Evolutionary conservation across 2,797 vertebrate species (phyloP).

Genomic region (Propithecus deckenii): DNA sequence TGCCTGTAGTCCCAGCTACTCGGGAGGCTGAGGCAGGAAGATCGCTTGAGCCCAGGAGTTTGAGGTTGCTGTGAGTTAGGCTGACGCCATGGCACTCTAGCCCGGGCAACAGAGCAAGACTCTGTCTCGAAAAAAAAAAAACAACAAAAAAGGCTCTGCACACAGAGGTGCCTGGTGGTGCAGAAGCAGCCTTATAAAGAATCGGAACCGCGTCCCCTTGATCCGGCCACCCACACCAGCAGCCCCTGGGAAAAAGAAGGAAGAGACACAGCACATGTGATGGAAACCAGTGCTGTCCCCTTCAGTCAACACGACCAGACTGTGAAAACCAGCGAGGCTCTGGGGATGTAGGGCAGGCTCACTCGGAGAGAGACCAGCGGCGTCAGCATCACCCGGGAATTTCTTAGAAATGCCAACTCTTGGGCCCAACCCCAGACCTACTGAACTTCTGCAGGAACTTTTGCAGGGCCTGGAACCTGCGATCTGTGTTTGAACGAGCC

Average conservation of each 20-base stretch:
- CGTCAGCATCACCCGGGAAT: not conserved
- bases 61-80: no score
- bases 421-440: not conserved
- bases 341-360: not conserved
- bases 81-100: no score
- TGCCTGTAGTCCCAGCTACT: no score
- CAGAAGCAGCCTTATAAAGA: not conserved
- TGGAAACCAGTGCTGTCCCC: not conserved
- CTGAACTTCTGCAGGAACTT: not conserved
- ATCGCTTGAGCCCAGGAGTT: no score
- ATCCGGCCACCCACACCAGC: not conserved
- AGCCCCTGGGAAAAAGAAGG: not conserved
- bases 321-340: not conserved
- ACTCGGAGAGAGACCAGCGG: not conserved
- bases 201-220: not conserved
- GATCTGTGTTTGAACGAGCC: not conserved
- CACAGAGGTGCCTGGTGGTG: not conserved
- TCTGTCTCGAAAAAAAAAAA: no score
- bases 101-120: no score
- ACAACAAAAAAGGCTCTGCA: not conserved
- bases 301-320: not conserved
- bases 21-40: no score
- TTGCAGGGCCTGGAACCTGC: not conserved
- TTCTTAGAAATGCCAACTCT: not conserved
- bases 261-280: not conserved